These are phyloP conservation scores for Pipistrellus pygmaeus DNA, from an alignment of 2,797 vertebrate species.

Conservation along the genomic window DNA sequence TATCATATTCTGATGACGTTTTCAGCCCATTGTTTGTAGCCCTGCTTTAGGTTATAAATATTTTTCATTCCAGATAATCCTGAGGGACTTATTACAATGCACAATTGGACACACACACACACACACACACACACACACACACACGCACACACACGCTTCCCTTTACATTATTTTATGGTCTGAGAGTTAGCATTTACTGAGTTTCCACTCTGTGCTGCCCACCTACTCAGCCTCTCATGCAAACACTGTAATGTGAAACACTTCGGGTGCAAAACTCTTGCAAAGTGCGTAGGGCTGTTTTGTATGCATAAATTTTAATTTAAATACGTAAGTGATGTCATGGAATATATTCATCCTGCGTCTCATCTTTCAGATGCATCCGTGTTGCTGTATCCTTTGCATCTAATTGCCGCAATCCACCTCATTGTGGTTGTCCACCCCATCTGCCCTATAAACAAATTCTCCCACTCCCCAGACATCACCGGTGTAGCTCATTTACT, in stretches of 20 bases:
- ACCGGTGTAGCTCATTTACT: fast-evolving
- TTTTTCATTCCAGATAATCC: background rate
- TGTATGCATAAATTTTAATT: background rate
- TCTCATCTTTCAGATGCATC: background rate
- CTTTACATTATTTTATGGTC: background rate
- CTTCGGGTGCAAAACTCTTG: background rate
- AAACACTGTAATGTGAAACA: background rate
- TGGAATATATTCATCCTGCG: background rate
- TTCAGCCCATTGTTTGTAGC: background rate
- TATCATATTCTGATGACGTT: background rate
- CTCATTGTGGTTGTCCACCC: background rate
- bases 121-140: background rate
- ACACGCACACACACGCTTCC: background rate
- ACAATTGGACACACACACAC: background rate
- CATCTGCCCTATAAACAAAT: background rate
- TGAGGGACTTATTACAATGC: background rate
- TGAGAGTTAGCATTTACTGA: background rate
- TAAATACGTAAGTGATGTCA: background rate
- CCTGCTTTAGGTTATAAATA: background rate
- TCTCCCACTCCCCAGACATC: background rate
- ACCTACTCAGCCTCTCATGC: background rate
- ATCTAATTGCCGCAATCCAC: background rate
- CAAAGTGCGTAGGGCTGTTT: background rate
- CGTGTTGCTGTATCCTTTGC: background rate
- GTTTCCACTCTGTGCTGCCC: background rate